Conservation (phyloP, 1,140 invertebrate species). For the Apis laboriosa region DNA sequence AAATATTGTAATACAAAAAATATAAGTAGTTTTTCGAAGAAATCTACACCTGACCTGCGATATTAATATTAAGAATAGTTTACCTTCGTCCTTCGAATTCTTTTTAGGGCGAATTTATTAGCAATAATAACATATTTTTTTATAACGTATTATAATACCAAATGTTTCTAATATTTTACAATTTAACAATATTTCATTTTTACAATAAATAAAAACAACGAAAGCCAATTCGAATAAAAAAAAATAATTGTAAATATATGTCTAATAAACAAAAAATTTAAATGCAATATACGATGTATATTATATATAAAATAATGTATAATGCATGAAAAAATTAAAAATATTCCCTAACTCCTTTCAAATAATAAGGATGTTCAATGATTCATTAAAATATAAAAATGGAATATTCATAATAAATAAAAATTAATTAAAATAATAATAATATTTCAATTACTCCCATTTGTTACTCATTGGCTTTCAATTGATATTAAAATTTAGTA, state of each 20-base stretch:
- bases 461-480: background rate
- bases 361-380: background rate
- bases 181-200: background rate
- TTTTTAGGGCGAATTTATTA: background rate
- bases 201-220: background rate
- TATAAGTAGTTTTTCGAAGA: slow-evolving; percentile 13
- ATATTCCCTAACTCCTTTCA: no score
- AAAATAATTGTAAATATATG: background rate
- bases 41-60: background rate
- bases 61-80: background rate
- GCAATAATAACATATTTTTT: background rate
- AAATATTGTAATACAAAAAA: slow-evolving; percentile 68
- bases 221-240: no score
- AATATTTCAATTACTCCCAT: background rate
- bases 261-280: background rate
- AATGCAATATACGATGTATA: background rate
- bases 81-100: background rate
- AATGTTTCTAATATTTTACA: background rate
- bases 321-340: no score
- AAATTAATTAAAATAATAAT: background rate
- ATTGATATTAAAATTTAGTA: background rate
- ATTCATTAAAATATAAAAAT: background rate
- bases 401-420: background rate
- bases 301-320: no score
- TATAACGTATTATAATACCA: background rate